Evolutionary conservation across 2,113 vertebrate species (phyloP), one percentile per base, ranked within the genome.

Genomic region (Benitochromis conjunctus): DNA sequence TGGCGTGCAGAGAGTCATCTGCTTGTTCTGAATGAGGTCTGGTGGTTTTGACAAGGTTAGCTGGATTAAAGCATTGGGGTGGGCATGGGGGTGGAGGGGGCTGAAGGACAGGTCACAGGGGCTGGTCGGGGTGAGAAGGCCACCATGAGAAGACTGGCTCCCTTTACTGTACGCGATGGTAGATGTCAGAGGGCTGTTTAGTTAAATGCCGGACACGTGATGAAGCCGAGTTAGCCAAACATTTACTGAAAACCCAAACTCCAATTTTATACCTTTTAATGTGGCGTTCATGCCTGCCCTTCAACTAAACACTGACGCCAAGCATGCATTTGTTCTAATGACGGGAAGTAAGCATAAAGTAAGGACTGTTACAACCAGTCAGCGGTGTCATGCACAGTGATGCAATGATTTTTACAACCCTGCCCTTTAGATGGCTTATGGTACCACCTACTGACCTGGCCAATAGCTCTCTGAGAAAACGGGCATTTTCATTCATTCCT

Each of bases 1-100:
- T 93, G 93, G 93, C 89, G 86, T 93, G 92, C 91, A 87, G 79
- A 92, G 93, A 94, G 94, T 95, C 92, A 95, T 95, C 95, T 89
- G 92, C 93, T 95, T 95, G 94, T 95, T 96, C 92, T 95, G 96
- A 96, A 95, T 95, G 94, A 94, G 92, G 93, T 94, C 90, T 86
- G 95, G 90, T 84, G 94, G 87, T 95, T 95, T 93, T 95, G 93
- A 96, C 93, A 94, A 96, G 95, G 94, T 95, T 95, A 95, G 93
- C 92, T 89, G 93, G 91, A 94, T 94, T 94, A 93, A 93, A 92
- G 83, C 87, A 53, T 83, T 62, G 85, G 85, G 78, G 69, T 4
- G 19, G 8, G 18, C 21, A 43, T 41, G 64, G 64, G 36, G 12
- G 64, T 9, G n/a, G 64, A 43, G 64, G 66, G 84, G 85, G 76